Evolutionary conservation across 1,140 invertebrate genomes (phyloP).

Genomic region (Bombus polaris): DNA sequence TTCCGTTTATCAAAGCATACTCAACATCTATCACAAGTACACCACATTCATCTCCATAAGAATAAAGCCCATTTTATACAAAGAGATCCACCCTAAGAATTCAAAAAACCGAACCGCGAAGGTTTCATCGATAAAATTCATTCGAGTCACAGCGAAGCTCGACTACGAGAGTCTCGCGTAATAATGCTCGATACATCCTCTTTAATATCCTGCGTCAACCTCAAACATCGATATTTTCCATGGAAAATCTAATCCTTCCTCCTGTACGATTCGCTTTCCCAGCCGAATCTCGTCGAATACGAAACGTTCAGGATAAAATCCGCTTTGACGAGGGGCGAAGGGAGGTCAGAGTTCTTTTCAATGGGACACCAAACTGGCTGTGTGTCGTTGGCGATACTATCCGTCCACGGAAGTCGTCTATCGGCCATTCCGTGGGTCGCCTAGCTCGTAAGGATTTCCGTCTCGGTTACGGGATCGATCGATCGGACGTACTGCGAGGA

Average conservation of each 20-base stretch:
- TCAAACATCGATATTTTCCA: not conserved
- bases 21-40: too few species aligned
- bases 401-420: constrained; percentile 29
- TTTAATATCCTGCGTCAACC: constrained; percentile 25
- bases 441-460: constrained; percentile 48
- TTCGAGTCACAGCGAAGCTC: too few species aligned
- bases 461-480: constrained; percentile 47
- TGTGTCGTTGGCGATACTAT: constrained; percentile 1
- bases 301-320: constrained; percentile 21
- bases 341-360: not conserved
- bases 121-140: too few species aligned
- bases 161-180: not conserved
- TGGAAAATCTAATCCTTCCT: constrained; percentile 22
- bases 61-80: not conserved
- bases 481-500: not conserved
- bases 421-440: constrained; percentile 15
- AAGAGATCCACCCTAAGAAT: too few species aligned
- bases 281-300: not conserved
- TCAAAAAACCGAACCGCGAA: too few species aligned
- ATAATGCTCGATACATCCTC: constrained; percentile 19
- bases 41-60: not conserved
- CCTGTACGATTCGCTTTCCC: not conserved
- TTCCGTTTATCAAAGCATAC: too few species aligned
- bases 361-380: not conserved
- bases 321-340: not conserved